Percentiles rank a stretch among this genome's conserved stretches.
Conservation (phyloP, 64 coral and sea anemone species). For the Acropora tenuis region DNA sequence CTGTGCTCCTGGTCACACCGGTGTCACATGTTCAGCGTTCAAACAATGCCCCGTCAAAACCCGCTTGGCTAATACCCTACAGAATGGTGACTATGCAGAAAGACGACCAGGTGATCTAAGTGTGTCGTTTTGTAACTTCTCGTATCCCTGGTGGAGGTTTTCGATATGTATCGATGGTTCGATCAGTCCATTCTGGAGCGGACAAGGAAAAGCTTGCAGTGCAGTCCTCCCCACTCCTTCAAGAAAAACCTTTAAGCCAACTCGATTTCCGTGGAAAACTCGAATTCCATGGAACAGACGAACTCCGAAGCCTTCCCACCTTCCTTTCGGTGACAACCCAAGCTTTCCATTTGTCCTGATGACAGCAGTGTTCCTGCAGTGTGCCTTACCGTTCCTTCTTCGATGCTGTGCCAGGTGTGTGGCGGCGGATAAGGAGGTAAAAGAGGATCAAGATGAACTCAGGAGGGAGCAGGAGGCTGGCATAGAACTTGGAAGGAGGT, state of each 20-base stretch:
- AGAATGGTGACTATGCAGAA: neutral
- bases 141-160: conserved; percentile 44
- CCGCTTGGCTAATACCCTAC: neutral
- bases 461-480: conserved; percentile 47
- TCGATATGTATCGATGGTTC: conserved; percentile 34
- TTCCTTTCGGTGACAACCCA: no score
- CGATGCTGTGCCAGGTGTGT: conserved; percentile 50
- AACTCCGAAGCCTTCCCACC: neutral
- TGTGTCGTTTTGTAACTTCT: conserved; percentile 44
- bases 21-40: conserved; percentile 19
- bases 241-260: neutral
- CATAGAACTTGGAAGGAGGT: conserved; percentile 30
- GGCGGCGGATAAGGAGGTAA: conserved; percentile 24
- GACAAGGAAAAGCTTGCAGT: conserved; percentile 22
- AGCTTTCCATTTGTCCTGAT: conserved; percentile 49
- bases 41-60: conserved; percentile 13
- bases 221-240: neutral
- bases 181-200: conserved; percentile 11
- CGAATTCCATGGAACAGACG: neutral
- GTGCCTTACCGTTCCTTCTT: conserved; percentile 57
- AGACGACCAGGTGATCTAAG: conserved; percentile 35
- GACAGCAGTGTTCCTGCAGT: conserved; percentile 37
- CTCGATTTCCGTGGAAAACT: no score
- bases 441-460: conserved; percentile 46
- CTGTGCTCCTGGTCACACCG: conserved; percentile 41